These are phyloP conservation scores for Neuroterus valhalla DNA, from an alignment of 1,140 invertebrate genomes.

Conservation along the genomic window DNA sequence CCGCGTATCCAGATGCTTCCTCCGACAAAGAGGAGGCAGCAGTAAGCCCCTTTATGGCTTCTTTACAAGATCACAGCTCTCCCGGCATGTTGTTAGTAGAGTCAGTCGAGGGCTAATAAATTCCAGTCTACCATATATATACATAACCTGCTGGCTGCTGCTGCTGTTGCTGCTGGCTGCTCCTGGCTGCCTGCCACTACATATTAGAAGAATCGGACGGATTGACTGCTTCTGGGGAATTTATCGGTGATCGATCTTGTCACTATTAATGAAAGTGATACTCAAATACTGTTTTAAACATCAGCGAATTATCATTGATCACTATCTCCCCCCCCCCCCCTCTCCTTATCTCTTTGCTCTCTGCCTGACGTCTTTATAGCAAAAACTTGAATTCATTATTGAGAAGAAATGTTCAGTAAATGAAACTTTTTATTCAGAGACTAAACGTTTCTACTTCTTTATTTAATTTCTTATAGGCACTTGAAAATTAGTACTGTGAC, in stretches of 20 bases:
- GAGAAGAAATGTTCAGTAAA: background rate
- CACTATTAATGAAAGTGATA: conserved; percentile 15
- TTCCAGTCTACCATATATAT: conserved; percentile 16
- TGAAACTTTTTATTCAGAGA: background rate
- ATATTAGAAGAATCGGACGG: conserved; percentile 1
- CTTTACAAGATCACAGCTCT: conserved; percentile 13
- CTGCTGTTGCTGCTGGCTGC: no score
- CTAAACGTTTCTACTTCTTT: background rate
- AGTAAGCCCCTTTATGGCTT: conserved; percentile 7
- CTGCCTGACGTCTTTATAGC: background rate
- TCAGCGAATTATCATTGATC: background rate
- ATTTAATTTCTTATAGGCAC: background rate
- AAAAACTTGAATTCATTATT: background rate
- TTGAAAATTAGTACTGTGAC: background rate
- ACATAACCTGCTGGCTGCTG: conserved; percentile 26
- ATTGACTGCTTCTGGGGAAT: conserved; percentile 17
- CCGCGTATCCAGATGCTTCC: background rate
- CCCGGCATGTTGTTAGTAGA: background rate
- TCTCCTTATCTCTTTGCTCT: no score
- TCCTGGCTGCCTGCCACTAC: background rate
- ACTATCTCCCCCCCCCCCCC: no score
- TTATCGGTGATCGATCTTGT: conserved; percentile 9
- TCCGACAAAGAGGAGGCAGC: conserved; percentile 11
- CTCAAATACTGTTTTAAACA: conserved; percentile 3
- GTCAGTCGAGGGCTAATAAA: conserved; percentile 21